Base-by-base conservation (phyloP, 2,888 invertebrate genomes). In the Cactoblastis cactorum region DNA sequence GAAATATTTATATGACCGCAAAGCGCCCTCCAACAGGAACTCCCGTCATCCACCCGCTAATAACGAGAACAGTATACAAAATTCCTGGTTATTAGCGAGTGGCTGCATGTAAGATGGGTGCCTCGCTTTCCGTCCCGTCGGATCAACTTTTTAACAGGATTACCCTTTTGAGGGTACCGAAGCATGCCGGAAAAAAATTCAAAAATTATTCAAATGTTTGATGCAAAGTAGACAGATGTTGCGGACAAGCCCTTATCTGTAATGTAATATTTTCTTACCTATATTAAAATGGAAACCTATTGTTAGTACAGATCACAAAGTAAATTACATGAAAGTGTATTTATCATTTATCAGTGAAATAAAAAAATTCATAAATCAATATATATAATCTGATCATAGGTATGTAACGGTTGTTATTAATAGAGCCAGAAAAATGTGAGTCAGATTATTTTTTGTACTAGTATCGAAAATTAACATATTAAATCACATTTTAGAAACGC, bases 1-100 rank as follows among this genome's bases (percentile, higher is more conserved):
- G 48, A 50, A 53, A 50, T 50, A 53, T 53, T 54, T 43, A 53
- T 51, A 49, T 51, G 49, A 49, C 49, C 39, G 49, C 49, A 49
- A 32, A 49, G 39, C 18, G 39, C 39, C 22, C 37, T 15, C 37
- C 37, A 17, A n/a, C n/a, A n/a, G 2, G 37, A 19, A 18, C 38
- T 18, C 28, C 49, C 49, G 18, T 48, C 38, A 38, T 39, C 48
- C 28, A 38, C 48, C 38, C 37, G 17, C 45, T 45, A 45, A 45
- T 32, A 45, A 45, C 18, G 45, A 45, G 41, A 19, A 18, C 24
- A 18, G 47, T 37, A 37, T 43, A 43, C 43, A 43, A 43, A 43
- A 28, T 43, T 28, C 28, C 9, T 37, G 37, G 43, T 43, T 43
- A 32, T 28, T 32, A 43, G 14, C 12, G 24, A 24, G 24, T 15